Conservation (phyloP, 2,888 invertebrate genomes). For the Eulithis prunata region DNA sequence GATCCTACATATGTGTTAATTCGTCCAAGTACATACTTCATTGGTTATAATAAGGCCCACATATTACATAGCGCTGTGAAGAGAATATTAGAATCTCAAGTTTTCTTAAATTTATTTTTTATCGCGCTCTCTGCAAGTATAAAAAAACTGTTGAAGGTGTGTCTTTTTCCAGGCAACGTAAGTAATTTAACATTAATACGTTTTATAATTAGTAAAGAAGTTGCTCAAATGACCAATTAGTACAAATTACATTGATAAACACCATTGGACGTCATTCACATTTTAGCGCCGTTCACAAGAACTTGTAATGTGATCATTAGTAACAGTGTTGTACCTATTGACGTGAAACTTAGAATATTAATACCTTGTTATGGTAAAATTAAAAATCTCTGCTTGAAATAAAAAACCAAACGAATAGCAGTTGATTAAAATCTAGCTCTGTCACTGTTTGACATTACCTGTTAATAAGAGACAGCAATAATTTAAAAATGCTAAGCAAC, state of each 20-base stretch:
- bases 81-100: no score
- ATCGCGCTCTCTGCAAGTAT: neutral
- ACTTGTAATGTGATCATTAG: no score
- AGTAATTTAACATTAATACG: constrained; percentile 3
- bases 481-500: neutral
- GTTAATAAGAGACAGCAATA: neutral
- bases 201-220: constrained; percentile 3
- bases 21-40: no score
- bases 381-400: no score
- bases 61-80: no score
- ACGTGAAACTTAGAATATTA: no score
- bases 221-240: constrained; percentile 3
- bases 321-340: no score
- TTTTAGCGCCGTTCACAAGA: neutral
- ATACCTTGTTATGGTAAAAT: no score
- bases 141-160: neutral
- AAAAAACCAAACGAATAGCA: no score
- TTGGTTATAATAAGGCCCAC: no score
- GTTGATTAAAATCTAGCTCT: no score
- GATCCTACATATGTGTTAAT: no score
- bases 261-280: neutral
- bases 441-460: neutral
- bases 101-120: neutral
- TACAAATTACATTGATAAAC: constrained; percentile 1
- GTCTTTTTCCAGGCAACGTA: neutral